phyloP scores from a whole-genome alignment of 2,797 vertebrate species.

The Ctenochaetus hawaiiensis region DNA sequence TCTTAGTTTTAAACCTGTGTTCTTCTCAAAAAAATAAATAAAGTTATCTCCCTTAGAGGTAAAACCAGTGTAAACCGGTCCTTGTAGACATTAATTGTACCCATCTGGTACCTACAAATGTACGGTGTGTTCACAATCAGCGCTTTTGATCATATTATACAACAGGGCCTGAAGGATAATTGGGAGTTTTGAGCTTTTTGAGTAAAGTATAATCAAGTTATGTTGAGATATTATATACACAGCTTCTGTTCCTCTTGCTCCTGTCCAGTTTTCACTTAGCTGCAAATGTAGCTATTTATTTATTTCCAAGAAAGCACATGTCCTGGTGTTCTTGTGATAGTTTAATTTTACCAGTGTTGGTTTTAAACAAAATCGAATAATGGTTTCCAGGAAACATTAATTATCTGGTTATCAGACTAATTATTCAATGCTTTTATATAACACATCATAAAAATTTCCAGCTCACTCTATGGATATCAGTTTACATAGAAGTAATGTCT shows the following conservation, averaged over 20 bases:
- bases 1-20: neutral
- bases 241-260: constrained; percentile 7
- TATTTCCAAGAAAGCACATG: constrained; percentile 21
- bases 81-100: constrained; percentile 26
- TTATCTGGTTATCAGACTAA: neutral
- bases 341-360: constrained; percentile 19
- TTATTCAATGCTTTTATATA: constrained; percentile 10
- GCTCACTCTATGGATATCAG: neutral
- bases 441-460: neutral
- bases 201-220: constrained; percentile 61
- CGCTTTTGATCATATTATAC: constrained; percentile 61
- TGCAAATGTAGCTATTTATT: constrained; percentile 31
- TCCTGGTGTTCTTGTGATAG: constrained; percentile 43
- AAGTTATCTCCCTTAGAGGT: neutral
- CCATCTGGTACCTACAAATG: constrained; percentile 29
- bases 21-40: constrained; percentile 15
- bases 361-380: constrained; percentile 17
- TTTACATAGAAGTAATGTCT: neutral
- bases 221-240: constrained; percentile 16
- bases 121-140: constrained; percentile 48
- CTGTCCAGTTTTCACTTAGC: constrained; percentile 23
- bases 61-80: constrained; percentile 8
- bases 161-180: constrained; percentile 34
- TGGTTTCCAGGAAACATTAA: constrained; percentile 26
- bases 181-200: constrained; percentile 44